Base-by-base conservation (phyloP, 2,797 vertebrate species). In the Euthynnus affinis region DNA sequence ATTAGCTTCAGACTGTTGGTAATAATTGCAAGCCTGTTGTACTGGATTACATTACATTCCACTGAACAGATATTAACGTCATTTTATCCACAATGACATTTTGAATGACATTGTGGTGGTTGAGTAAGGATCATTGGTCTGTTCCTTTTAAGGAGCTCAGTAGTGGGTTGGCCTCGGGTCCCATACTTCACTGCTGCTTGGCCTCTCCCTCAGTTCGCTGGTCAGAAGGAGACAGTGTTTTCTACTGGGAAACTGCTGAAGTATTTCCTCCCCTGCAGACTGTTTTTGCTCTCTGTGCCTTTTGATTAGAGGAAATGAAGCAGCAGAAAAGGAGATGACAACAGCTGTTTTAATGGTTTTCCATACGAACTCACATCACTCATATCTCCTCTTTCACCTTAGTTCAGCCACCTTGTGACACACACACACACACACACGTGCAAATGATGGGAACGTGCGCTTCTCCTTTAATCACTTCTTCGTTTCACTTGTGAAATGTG, bases 261-360 rank as follows among this genome's bases (percentile, higher is more conserved):
- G 72, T 85, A 67, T 92, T 95, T 96, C 95, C 95, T 93, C 71
- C 57, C 61, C 72, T 76, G 74, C 73, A 81, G 76, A 83, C 84
- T 75, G 74, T 78, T 91, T 87, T 92, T 76, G 80, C 76, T 85
- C 5, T 2, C 74, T 70, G 71, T 66, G 80, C 61, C 78, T 74
- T 85, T 80, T 81, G 82, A 88, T 88, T 76, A 68, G 62, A 93
- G 95, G 95, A 95, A 95, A 92, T 94, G 94, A 95, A 90, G 80
- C 94, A 94, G 94, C 94, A 94, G 86, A 95, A 95, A 91, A 83
- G 12, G 46, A 71, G 78, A 87, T 72, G 65, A 59, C 78, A 86
- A 46, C 79, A 57, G 84, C 67, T 40, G 15, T 82, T 86, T 86
- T 65, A 29, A 29, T 56, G 44, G 37, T 17, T 61, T 82, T 81